phyloP scores from a whole-genome alignment of 2,797 vertebrate genomes.

The Pagetopsis macropterus region DNA sequence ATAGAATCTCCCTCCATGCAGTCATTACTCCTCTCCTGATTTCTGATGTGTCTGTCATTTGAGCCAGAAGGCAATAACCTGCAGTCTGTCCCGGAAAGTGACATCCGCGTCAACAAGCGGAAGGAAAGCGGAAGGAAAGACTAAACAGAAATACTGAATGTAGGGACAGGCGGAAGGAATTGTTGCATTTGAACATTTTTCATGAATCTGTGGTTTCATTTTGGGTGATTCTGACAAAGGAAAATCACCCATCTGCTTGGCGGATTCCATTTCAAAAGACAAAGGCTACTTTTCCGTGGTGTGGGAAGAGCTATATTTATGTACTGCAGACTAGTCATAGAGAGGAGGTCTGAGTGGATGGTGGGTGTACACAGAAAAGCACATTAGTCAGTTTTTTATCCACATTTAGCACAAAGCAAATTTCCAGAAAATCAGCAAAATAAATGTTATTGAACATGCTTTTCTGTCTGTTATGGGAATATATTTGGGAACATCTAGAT shows the following conservation, averaged over 20 bases:
- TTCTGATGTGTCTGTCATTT: conserved; percentile 34
- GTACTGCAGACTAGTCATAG: too few species aligned
- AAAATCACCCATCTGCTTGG: not conserved
- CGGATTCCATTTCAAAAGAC: not conserved
- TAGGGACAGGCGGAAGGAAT: not conserved
- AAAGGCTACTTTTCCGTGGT: not conserved
- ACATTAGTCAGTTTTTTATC: not conserved
- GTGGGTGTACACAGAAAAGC: not conserved
- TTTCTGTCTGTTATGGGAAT: not conserved
- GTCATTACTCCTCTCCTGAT: conserved; percentile 43
- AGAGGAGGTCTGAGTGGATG: not conserved
- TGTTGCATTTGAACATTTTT: not conserved
- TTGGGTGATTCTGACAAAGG: not conserved
- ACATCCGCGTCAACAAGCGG: conserved; percentile 22
- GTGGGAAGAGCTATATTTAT: not conserved
- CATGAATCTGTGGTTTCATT: not conserved
- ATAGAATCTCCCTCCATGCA: conserved; percentile 30
- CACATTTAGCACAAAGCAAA: not conserved
- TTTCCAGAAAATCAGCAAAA: not conserved
- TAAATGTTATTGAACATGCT: not conserved
- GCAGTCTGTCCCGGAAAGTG: conserved; percentile 34
- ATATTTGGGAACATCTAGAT: not conserved
- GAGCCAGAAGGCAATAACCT: conserved; percentile 9
- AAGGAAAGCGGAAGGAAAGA: not conserved
- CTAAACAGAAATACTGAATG: not conserved